Evolutionary conservation across 2,797 vertebrate genomes (phyloP).

Genomic region (Periparus ater): DNA sequence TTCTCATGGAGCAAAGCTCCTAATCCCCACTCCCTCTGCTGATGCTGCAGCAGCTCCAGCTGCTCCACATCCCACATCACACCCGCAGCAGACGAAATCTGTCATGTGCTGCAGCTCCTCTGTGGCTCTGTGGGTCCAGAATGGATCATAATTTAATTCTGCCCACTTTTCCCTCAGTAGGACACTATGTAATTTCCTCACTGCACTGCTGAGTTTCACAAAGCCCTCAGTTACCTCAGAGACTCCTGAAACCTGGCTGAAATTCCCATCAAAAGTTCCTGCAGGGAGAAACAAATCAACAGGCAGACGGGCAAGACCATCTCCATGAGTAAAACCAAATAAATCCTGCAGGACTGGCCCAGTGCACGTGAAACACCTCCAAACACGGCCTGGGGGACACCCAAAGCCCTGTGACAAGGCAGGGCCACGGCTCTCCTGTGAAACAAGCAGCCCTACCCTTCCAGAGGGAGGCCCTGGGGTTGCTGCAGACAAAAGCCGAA

Average conservation of each 20-base stretch:
- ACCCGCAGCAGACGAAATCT: neutral
- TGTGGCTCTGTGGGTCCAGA: neutral
- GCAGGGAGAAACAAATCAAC: neutral
- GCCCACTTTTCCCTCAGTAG: neutral
- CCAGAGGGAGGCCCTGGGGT: neutral
- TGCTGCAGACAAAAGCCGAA: neutral
- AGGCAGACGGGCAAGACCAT: neutral
- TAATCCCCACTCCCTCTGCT: neutral
- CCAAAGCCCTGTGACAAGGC: rapidly evolving
- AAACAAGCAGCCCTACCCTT: neutral
- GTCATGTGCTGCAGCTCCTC: neutral
- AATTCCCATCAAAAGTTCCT: neutral
- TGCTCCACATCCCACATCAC: neutral
- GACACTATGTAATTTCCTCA: neutral
- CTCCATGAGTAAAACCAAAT: neutral
- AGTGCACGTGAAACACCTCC: neutral
- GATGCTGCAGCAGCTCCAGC: neutral
- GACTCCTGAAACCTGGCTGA: neutral
- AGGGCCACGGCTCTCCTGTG: neutral
- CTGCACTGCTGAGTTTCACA: neutral
- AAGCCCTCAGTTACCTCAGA: neutral
- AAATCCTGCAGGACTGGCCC: neutral
- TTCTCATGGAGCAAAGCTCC: neutral
- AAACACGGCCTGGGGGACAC: neutral
- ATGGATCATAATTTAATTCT: neutral